These are phyloP conservation scores for Takifugu rubripes DNA, from an alignment of 2,797 vertebrate species.

Conservation along the genomic window DNA sequence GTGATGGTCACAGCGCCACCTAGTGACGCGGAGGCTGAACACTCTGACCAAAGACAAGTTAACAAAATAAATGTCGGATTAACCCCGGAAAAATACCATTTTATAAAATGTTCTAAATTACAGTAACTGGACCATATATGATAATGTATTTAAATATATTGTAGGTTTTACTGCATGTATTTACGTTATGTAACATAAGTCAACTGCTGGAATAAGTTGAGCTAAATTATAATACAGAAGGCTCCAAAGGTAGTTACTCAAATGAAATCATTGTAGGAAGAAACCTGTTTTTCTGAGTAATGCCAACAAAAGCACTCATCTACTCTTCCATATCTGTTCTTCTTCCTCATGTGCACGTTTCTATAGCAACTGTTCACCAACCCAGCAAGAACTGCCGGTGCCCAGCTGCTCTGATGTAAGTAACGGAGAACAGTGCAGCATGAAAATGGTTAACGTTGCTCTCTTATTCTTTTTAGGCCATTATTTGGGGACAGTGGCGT, in stretches of 20 bases:
- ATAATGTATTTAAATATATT: no score
- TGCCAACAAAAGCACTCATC: not conserved
- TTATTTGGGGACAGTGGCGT: conserved; percentile 64
- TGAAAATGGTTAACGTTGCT: conserved; percentile 59
- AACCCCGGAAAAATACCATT: no score
- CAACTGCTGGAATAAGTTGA: not conserved
- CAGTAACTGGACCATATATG: no score
- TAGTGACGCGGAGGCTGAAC: no score
- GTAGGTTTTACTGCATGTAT: no score
- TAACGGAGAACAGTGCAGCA: conserved; percentile 55
- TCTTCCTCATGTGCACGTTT: conserved; percentile 41
- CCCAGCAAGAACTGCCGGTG: conserved; percentile 81
- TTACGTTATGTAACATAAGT: no score
- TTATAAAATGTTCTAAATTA: no score
- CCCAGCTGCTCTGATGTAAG: conserved; percentile 86
- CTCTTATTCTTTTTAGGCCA: conserved; percentile 67
- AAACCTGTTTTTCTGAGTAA: not conserved
- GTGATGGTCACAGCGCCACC: no score
- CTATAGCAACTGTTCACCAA: conserved; percentile 87
- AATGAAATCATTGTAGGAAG: not conserved
- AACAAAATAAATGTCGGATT: no score
- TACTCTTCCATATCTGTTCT: conserved; percentile 23
- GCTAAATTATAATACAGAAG: not conserved
- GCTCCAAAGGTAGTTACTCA: not conserved
- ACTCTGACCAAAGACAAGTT: no score